Evolutionary conservation across 2,888 invertebrate species (phyloP).

Genomic region (Pogonocherus hispidulus): DNA sequence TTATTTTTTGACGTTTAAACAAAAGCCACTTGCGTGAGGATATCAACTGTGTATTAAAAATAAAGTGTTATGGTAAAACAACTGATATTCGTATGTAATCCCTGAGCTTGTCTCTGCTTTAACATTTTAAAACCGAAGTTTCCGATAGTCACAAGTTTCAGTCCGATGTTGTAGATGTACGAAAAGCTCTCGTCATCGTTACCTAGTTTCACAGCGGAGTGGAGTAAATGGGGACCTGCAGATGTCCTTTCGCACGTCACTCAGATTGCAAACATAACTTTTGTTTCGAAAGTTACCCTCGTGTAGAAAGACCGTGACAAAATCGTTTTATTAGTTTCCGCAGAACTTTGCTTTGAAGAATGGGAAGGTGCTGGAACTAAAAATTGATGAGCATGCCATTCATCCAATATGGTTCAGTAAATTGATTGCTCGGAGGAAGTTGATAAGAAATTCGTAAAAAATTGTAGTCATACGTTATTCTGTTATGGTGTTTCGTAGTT

Average conservation of each 20-base stretch:
- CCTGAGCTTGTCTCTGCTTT: too few species aligned
- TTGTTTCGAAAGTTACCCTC: conserved; percentile 25
- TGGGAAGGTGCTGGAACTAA: not conserved
- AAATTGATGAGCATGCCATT: not conserved
- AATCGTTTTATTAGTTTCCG: conserved; percentile 19
- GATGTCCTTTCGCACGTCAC: conserved; percentile 33
- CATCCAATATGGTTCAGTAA: not conserved
- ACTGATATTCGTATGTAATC: too few species aligned
- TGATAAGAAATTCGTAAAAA: not conserved
- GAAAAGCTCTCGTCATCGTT: conserved; percentile 2
- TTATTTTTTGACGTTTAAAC: too few species aligned
- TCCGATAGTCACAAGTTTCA: not conserved
- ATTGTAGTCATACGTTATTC: too few species aligned
- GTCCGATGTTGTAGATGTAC: not conserved
- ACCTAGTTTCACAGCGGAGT: conserved; percentile 12
- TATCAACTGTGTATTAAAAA: too few species aligned
- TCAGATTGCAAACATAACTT: conserved; percentile 30
- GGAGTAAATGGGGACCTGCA: conserved; percentile 14
- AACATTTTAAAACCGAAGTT: conserved; percentile 18
- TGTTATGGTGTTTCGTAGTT: too few species aligned
- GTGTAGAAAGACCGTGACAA: not conserved
- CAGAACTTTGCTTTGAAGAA: not conserved
- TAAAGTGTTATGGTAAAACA: too few species aligned
- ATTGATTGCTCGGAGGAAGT: not conserved
- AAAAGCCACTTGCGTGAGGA: too few species aligned